A percentile compares a stretch with the other conserved stretches of the same genome.
phyloP scores from a whole-genome alignment of 1,140 invertebrate species.

The Dendroctonus valens region DNA sequence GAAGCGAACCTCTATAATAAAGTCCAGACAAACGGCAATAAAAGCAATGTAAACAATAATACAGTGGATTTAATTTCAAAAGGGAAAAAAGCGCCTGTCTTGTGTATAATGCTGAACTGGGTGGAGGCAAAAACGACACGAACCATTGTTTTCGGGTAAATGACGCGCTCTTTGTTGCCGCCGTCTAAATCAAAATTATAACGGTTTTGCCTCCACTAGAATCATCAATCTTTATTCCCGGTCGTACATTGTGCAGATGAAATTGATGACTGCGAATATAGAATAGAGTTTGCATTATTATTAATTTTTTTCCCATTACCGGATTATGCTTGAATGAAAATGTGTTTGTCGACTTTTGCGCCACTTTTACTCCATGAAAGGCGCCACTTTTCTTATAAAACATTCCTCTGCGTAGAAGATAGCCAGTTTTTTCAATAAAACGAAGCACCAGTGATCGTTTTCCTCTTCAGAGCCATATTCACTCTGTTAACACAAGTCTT shows the following conservation, averaged over 20 bases:
- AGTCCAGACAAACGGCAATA: slow-evolving; percentile 2
- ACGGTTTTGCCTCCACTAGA: slow-evolving; percentile 11
- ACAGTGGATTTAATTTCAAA: slow-evolving; percentile 21
- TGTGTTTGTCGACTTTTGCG: too few species aligned
- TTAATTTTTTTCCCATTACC: too few species aligned
- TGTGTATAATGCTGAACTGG: background rate
- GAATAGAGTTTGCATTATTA: too few species aligned
- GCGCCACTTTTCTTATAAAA: too few species aligned
- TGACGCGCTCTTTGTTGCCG: slow-evolving; percentile 21
- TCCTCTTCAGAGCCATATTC: too few species aligned
- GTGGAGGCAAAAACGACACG: too few species aligned
- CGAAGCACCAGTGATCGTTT: too few species aligned
- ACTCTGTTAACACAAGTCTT: too few species aligned
- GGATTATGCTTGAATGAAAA: too few species aligned
- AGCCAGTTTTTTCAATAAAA: too few species aligned
- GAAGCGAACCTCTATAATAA: background rate
- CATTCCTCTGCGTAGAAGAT: too few species aligned
- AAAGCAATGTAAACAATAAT: slow-evolving; percentile 21
- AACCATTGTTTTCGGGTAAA: slow-evolving; percentile 22
- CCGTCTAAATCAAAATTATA: slow-evolving; percentile 24
- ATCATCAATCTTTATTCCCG: slow-evolving; percentile 26
- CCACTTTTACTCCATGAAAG: too few species aligned
- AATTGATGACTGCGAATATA: slow-evolving; percentile 10
- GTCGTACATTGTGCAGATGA: background rate
- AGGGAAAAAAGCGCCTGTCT: slow-evolving; percentile 5